Conservation (phyloP, 2,113 vertebrate genomes). For the Bubo scandiacus region DNA sequence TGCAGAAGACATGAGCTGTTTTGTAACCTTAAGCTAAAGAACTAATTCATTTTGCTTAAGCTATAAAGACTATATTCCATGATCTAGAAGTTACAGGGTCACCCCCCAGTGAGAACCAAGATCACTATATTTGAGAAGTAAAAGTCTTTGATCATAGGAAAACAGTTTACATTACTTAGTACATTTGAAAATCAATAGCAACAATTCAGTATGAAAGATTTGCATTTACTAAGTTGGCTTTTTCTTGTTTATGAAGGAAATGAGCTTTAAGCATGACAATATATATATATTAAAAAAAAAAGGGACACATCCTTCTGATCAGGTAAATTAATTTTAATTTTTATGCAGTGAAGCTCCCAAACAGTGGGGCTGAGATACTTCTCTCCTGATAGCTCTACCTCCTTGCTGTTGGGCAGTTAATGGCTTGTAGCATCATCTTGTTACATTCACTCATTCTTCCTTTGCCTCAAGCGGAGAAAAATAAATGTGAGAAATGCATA, state of each 20-base stretch:
- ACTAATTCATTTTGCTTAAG: not conserved
- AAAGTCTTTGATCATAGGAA: not conserved
- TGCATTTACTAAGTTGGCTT: not conserved
- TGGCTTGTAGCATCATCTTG: not conserved
- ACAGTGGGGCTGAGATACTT: not conserved
- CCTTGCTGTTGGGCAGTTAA: not conserved
- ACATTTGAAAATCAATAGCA: not conserved
- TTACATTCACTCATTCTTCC: not conserved
- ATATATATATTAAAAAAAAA: no score
- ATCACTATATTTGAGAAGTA: not conserved
- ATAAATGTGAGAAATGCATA: not conserved
- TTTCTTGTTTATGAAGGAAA: not conserved
- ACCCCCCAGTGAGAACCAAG: not conserved
- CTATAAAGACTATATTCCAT: not conserved
- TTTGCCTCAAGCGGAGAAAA: not conserved
- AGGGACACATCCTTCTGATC: not conserved
- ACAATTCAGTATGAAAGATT: not conserved
- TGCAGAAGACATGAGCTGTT: not conserved
- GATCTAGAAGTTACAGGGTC: not conserved
- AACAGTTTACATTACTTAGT: not conserved
- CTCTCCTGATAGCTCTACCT: not conserved
- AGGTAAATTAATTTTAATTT: not conserved
- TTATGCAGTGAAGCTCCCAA: not conserved
- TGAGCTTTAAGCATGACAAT: not conserved
- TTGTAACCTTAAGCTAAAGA: not conserved